Base-by-base conservation (phyloP, 2,797 vertebrate genomes). In the Megalops cyprinoides region DNA sequence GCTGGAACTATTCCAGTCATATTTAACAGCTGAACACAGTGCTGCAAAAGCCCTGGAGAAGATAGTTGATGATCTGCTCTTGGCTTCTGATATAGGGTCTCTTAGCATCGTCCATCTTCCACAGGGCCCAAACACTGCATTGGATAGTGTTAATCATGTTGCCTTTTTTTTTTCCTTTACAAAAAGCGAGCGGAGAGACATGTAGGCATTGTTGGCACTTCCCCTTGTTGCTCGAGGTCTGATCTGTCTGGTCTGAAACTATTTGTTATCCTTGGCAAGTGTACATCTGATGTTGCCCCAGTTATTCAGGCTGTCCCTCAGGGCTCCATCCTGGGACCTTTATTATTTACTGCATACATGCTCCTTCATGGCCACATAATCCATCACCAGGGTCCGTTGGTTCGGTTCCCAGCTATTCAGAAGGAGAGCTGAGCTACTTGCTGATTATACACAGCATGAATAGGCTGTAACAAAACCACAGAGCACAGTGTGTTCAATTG, bases 211-310 rank as follows among this genome's bases (percentile, higher is more conserved):
- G 60, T 37, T 65, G 60, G 60, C 60, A 37, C 31, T 65, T 62
- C 58, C 58, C 28, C 28, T 37, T 55, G 28, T 20, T 65, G 60
- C 60, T 34, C 31, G 37, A 34, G 60, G 60, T 37, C 60, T 65
- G 60, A 65, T 65, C 31, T 65, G 28, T 65, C 60, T 65, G 60
- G 28, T 31, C 60, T 65, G 60, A 65, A 65, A 65, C 60, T 34
- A 65, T 65, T 65, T 65, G 60, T 65, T 37, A 65, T 65, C 60
- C 31, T 82, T 81, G 56, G 78, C 85, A 84, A 78, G 39, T 79
- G 75, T 42, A 82, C 81, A 86, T 80, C 82, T 77, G 81, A 87
- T 81, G 78, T 85, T 87, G 84, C 75, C 79, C 77, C 74, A 87
- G 79, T 82, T 85, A 82, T 49, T 42, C 39, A 85, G 78, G 62